A percentile compares a stretch with the other conserved stretches of the same genome.
phyloP scores from a whole-genome alignment of 2,888 invertebrate species.

The Ellobium chinense region DNA sequence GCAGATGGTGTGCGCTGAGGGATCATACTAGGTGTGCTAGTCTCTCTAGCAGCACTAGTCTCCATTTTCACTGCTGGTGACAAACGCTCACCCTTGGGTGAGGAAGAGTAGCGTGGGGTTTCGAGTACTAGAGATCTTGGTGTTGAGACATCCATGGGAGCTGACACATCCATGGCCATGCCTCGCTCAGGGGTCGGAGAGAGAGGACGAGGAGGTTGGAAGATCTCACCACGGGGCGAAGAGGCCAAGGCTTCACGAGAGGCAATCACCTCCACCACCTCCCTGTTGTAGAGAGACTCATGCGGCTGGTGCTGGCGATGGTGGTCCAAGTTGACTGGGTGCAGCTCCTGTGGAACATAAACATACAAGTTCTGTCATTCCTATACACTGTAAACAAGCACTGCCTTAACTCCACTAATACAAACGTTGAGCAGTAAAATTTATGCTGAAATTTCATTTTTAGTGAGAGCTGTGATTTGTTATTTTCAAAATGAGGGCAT shows the following conservation, averaged over 20 bases:
- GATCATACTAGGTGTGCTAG: background rate
- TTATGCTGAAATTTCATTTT: too few relatives aligned
- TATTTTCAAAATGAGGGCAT: too few relatives aligned
- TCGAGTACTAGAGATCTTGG: background rate
- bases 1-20: background rate
- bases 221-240: background rate
- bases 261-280: background rate
- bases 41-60: background rate
- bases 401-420: too few relatives aligned
- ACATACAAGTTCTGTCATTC: background rate
- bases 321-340: background rate
- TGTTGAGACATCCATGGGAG: background rate
- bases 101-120: background rate
- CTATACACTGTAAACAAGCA: background rate
- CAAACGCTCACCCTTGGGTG: background rate
- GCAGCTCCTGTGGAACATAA: background rate
- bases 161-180: slow-evolving; percentile 29
- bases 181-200: slow-evolving; percentile 30
- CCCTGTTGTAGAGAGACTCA: slow-evolving; percentile 10
- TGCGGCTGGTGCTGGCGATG: background rate
- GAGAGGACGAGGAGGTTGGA: slow-evolving; percentile 18
- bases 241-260: background rate
- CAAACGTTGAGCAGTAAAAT: too few relatives aligned
- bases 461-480: too few relatives aligned
- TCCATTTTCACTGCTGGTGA: slow-evolving; percentile 3